Evolutionary conservation across 2,888 invertebrate species (phyloP).

Genomic region (Theristus sp.): DNA sequence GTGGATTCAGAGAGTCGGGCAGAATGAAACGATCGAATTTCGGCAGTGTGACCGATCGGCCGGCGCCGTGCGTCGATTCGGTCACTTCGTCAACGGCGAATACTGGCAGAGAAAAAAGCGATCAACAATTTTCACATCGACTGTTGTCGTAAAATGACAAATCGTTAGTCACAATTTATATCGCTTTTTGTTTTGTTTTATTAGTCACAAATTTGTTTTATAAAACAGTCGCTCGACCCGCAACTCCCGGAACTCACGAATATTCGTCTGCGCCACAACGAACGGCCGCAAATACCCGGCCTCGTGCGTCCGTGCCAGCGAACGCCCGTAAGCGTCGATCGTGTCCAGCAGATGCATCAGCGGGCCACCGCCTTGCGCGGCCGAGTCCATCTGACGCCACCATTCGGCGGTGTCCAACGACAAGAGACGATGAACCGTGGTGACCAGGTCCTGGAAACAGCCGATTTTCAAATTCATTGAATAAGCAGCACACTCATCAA

Average conservation of each 20-base stretch:
- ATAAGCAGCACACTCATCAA: too few relatives aligned
- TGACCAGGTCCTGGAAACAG: constrained; percentile 57
- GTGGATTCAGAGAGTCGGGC: not conserved
- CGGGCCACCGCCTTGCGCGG: constrained; percentile 29
- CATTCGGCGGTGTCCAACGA: constrained; percentile 47
- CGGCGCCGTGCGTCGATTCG: too few relatives aligned
- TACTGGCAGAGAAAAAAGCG: too few relatives aligned
- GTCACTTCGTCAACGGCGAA: not conserved
- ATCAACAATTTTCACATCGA: too few relatives aligned
- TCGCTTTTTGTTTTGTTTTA: too few relatives aligned
- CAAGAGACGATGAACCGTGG: constrained; percentile 55
- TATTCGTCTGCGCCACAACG: not conserved
- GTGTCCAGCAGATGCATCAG: not conserved
- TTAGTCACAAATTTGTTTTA: too few relatives aligned
- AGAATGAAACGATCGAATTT: not conserved
- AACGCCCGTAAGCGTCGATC: not conserved
- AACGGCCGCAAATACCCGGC: not conserved
- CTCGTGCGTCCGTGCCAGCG: not conserved
- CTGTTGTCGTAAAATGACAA: too few relatives aligned
- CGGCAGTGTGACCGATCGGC: not conserved
- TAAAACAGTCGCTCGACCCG: too few relatives aligned
- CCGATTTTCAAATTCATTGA: too few relatives aligned
- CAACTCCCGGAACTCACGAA: not conserved
- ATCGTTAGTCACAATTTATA: too few relatives aligned
- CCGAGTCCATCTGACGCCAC: constrained; percentile 46